Evolutionary conservation across 2,797 vertebrate genomes (phyloP).

Genomic region (Coluber constrictor): DNA sequence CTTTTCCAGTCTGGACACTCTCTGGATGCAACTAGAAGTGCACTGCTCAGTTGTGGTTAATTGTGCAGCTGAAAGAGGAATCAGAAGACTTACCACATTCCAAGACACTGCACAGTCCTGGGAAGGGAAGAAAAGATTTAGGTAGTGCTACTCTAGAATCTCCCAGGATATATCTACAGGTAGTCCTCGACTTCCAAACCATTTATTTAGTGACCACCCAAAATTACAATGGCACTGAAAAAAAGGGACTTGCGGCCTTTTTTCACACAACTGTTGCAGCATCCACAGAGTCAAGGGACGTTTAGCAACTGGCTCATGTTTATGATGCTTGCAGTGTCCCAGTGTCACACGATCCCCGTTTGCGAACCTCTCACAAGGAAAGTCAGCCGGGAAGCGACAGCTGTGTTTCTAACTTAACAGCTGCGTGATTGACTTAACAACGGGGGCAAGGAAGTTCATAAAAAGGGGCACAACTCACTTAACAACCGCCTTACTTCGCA

Average conservation of each 20-base stretch:
- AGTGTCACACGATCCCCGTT: background rate
- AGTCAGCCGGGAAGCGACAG: background rate
- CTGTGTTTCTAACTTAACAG: background rate
- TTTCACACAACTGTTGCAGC: background rate
- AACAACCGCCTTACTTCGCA: background rate
- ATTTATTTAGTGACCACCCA: background rate
- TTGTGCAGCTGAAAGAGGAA: background rate
- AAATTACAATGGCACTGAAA: background rate
- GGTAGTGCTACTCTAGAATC: background rate
- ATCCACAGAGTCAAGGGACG: background rate
- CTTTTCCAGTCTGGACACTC: background rate
- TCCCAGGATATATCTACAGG: background rate
- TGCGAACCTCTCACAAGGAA: background rate
- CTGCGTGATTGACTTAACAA: background rate
- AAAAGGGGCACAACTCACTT: background rate
- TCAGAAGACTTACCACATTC: background rate
- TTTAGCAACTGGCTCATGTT: background rate
- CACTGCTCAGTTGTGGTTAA: background rate
- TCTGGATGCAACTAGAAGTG: background rate
- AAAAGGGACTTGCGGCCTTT: background rate
- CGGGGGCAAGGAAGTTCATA: background rate
- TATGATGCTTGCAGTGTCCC: background rate
- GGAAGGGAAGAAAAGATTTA: background rate
- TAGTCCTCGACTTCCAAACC: background rate
- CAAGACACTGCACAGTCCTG: background rate